phyloP scores from a whole-genome alignment of 2,113 vertebrate species.

The cattle (Bos taurus) region DNA sequence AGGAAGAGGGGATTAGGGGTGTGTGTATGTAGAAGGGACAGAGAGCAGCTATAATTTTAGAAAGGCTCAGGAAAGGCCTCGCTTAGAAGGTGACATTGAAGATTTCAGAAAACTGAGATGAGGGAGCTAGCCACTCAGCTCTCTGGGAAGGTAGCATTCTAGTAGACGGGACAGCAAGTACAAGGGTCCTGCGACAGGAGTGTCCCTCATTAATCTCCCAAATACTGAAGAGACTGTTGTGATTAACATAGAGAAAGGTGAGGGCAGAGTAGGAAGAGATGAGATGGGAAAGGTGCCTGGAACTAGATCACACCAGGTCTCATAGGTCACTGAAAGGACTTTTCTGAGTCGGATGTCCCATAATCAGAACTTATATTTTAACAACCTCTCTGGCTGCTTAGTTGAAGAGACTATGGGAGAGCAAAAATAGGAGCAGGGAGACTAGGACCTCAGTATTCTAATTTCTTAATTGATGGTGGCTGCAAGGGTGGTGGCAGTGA shows the following conservation, averaged over 20 bases:
- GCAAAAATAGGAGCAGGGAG: not conserved
- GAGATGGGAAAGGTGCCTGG: not conserved
- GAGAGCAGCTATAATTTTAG: not conserved
- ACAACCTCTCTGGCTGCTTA: not conserved
- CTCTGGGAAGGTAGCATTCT: not conserved
- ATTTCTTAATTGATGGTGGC: not conserved
- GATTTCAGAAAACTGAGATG: not conserved
- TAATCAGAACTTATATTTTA: not conserved
- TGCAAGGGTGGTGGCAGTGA: not conserved
- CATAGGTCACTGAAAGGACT: not conserved
- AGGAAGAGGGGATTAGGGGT: not conserved
- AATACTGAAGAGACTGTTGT: not conserved
- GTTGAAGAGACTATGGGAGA: not conserved
- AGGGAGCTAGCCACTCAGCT: not conserved
- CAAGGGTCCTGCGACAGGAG: not conserved
- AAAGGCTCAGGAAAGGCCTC: not conserved
- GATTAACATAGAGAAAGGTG: not conserved
- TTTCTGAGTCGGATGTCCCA: not conserved
- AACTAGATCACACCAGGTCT: not conserved
- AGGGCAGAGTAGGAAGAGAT: not conserved
- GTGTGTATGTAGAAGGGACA: not conserved
- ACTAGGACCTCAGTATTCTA: not conserved
- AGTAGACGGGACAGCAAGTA: not conserved
- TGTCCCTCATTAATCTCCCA: not conserved
- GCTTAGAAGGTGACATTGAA: not conserved